phyloP scores from a whole-genome alignment of 1,140 invertebrate species.

The Penaeus vannamei region DNA sequence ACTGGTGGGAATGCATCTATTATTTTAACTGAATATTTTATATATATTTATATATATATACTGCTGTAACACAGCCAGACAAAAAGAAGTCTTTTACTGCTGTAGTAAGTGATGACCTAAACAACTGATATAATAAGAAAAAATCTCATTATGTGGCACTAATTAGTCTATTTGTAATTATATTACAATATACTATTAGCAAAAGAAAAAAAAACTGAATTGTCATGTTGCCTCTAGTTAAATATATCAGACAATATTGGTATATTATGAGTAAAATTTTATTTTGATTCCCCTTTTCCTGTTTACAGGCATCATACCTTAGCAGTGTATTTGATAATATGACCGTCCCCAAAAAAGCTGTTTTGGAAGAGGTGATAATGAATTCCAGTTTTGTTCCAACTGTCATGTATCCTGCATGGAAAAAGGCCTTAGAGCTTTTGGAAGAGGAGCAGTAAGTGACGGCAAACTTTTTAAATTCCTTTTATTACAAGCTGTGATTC shows the following conservation, averaged over 20 bases:
- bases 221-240: too few species aligned
- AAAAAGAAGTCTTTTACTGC: background rate
- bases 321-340: background rate
- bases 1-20: too few species aligned
- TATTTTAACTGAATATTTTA: too few species aligned
- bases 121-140: background rate
- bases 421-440: background rate
- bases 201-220: too few species aligned
- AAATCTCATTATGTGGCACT: background rate
- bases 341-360: background rate
- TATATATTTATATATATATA: background rate
- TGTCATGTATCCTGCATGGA: slow-evolving; percentile 12
- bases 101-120: background rate
- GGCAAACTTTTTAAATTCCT: too few species aligned
- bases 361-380: background rate
- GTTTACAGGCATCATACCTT: too few species aligned
- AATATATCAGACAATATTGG: too few species aligned
- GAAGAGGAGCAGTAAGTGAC: background rate
- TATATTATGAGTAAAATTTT: too few species aligned
- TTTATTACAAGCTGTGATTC: background rate
- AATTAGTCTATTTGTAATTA: too few species aligned
- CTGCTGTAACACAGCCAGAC: too few species aligned
- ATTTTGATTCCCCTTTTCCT: too few species aligned
- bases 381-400: background rate
- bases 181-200: too few species aligned